Conservation (phyloP, 1,140 invertebrate species). For the Plectrocnemia conspersa region DNA sequence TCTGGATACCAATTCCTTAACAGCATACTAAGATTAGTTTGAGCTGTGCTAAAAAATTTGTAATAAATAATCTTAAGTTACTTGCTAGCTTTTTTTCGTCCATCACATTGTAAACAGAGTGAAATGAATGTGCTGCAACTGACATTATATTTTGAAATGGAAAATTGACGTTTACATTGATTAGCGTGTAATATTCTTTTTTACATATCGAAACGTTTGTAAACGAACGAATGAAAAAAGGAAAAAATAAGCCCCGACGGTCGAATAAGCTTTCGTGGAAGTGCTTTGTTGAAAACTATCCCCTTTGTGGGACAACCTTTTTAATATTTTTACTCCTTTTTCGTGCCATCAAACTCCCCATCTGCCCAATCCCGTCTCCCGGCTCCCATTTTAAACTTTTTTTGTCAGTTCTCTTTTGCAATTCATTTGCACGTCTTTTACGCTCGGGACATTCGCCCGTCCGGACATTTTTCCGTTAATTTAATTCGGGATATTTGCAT, state of each 20-base stretch:
- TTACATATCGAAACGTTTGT: no score
- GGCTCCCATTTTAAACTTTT: not conserved
- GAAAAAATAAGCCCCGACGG: slow-evolving; percentile 8
- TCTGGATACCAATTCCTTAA: no score
- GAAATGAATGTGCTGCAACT: no score
- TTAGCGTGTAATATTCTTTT: no score
- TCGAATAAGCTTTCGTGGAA: slow-evolving; percentile 11
- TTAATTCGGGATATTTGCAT: slow-evolving; percentile 20
- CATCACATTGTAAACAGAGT: no score
- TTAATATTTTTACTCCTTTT: slow-evolving; percentile 17
- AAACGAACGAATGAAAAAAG: no score
- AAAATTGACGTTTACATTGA: no score
- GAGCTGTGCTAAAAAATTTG: no score
- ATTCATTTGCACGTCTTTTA: slow-evolving; percentile 19
- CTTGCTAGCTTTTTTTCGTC: no score
- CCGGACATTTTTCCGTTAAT: slow-evolving; percentile 17
- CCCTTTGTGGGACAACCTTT: slow-evolving; percentile 3
- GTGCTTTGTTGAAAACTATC: slow-evolving; percentile 9
- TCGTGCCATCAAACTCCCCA: not conserved
- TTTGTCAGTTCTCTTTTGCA: slow-evolving; percentile 8
- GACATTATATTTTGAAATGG: no score
- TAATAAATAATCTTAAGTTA: no score
- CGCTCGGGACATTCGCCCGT: slow-evolving; percentile 6
- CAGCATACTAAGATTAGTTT: no score
- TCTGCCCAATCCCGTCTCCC: not conserved